Evolutionary conservation across 1,140 invertebrate genomes (phyloP).

Genomic region (Aphis gossypii): DNA sequence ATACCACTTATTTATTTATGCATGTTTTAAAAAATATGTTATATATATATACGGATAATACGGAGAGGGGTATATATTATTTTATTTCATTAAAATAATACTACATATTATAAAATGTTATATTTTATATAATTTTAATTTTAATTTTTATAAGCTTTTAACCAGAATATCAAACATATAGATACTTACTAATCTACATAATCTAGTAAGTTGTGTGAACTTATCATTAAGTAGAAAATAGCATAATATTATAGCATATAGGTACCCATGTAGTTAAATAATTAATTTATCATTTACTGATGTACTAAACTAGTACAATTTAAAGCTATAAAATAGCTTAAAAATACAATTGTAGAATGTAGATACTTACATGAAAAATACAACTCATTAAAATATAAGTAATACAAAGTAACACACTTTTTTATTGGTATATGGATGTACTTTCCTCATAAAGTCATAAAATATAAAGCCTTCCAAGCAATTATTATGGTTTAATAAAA

Average conservation of each 20-base stretch:
- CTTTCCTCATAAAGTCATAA: slow-evolving; percentile 6
- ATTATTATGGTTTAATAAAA: slow-evolving; percentile 36
- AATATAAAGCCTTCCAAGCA: slow-evolving; percentile 20
- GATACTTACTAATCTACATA: neutral
- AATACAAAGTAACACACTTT: neutral
- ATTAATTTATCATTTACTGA: neutral
- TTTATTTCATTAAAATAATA: neutral
- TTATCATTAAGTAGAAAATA: neutral
- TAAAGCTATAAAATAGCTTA: neutral
- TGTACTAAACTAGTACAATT: neutral
- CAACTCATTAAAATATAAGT: slow-evolving; percentile 21
- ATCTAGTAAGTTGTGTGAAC: neutral
- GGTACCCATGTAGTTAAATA: neutral
- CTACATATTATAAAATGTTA: no score
- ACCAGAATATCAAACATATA: no score
- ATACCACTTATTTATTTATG: slow-evolving; percentile 9
- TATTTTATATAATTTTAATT: no score
- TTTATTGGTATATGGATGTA: neutral
- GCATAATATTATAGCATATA: neutral
- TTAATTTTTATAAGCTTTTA: no score
- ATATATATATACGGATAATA: neutral
- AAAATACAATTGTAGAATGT: neutral
- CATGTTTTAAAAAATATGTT: neutral
- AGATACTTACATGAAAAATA: neutral
- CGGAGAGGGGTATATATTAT: neutral